Evolutionary conservation across 2,888 invertebrate genomes (phyloP).

Genomic region (Zhuqinia jingwanae): DNA sequence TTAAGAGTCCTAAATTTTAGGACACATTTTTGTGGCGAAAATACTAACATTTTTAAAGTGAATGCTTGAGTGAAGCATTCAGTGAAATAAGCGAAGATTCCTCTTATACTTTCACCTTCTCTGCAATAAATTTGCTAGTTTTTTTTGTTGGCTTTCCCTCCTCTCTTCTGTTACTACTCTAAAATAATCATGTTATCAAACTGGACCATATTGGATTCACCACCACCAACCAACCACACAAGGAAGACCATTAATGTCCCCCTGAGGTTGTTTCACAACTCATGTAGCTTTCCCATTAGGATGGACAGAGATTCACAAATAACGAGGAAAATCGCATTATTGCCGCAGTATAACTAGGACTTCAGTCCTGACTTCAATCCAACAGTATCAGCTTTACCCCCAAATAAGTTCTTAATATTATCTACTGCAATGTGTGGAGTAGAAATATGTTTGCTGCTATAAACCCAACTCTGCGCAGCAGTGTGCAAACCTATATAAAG

Average conservation of each 20-base stretch:
- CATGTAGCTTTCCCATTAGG: slow-evolving; percentile 50
- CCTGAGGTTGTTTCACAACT: slow-evolving; percentile 56
- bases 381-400: slow-evolving; percentile 27
- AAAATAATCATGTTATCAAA: slow-evolving; percentile 53
- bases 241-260: slow-evolving; percentile 55
- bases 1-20: too few species aligned
- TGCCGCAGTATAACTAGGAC: slow-evolving; percentile 54
- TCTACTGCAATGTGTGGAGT: too few species aligned
- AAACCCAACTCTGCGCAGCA: neutral
- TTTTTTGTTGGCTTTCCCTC: neutral
- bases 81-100: slow-evolving; percentile 31
- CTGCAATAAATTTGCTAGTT: slow-evolving; percentile 37
- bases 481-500: neutral
- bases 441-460: too few species aligned
- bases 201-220: slow-evolving; percentile 48
- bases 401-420: slow-evolving; percentile 21
- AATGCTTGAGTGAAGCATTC: too few species aligned
- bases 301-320: slow-evolving; percentile 54
- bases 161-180: neutral
- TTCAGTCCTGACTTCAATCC: too few species aligned
- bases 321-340: slow-evolving; percentile 65
- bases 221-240: too few species aligned
- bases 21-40: too few species aligned
- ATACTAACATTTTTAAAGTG: too few species aligned
- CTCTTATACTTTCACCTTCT: slow-evolving; percentile 20